A percentile compares a stretch with the other conserved stretches of the same genome.
Evolutionary conservation across 2,797 vertebrate species (phyloP).

Genomic region (Syngnathus rostellatus): DNA sequence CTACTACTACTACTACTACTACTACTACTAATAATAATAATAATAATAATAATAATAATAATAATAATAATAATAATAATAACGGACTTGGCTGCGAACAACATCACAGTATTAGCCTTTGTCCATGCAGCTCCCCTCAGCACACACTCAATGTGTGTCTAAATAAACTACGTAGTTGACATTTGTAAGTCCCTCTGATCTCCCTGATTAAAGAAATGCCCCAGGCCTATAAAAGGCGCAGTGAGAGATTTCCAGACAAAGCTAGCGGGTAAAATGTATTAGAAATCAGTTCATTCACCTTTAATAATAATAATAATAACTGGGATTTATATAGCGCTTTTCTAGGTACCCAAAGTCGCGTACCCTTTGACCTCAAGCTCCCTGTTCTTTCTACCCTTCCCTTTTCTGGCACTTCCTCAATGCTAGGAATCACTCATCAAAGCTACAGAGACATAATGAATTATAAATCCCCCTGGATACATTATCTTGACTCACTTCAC

Average conservation of each 20-base stretch:
- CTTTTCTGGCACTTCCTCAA: conserved; percentile 42
- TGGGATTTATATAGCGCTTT: too few species aligned
- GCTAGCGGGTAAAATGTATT: conserved; percentile 42
- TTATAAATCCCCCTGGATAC: conserved; percentile 57
- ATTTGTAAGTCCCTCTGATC: conserved; percentile 56
- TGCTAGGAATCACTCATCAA: conserved; percentile 46
- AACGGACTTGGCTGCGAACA: conserved; percentile 12
- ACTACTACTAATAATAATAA: too few species aligned
- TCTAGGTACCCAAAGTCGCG: too few species aligned
- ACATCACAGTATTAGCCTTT: conserved; percentile 16
- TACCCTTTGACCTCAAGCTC: conserved; percentile 40
- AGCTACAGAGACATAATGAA: conserved; percentile 58
- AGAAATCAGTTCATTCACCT: conserved; percentile 58
- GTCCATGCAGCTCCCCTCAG: conserved; percentile 3
- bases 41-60: background rate
- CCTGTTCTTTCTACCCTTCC: conserved; percentile 8
- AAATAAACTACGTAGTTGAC: conserved; percentile 48
- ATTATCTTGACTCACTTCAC: conserved; percentile 59
- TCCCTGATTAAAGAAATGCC: conserved; percentile 60
- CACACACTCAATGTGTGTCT: conserved; percentile 23
- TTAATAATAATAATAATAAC: too few species aligned
- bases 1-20: too few species aligned
- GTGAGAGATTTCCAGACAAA: conserved; percentile 16
- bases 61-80: conserved; percentile 7
- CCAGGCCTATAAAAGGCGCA: conserved; percentile 29